These are phyloP conservation scores for Psix sp. DNA, from an alignment of 1,140 invertebrate species.

Conservation along the genomic window DNA sequence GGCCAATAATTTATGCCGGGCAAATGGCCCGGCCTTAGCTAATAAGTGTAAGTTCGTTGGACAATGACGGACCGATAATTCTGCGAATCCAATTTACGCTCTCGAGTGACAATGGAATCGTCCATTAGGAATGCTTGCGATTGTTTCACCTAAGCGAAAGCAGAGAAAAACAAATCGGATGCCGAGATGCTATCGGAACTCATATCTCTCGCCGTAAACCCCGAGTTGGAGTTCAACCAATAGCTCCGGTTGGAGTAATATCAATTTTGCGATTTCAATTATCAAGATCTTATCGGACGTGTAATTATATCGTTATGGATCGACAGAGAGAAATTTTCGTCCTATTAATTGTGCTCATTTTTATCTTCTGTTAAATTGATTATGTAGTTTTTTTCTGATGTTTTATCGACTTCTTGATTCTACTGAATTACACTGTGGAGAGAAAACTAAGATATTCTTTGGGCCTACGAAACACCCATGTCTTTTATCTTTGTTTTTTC, in stretches of 20 bases:
- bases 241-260: constrained; percentile 3
- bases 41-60: constrained; percentile 50
- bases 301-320: constrained; percentile 28
- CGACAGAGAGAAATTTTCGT: constrained; percentile 32
- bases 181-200: constrained; percentile 66
- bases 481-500: too few species aligned
- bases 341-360: too few species aligned
- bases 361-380: too few species aligned
- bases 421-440: too few species aligned
- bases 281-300: constrained; percentile 10
- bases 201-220: constrained; percentile 73
- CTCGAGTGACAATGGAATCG: constrained; percentile 68
- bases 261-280: constrained; percentile 40
- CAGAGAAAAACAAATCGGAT: constrained; percentile 57
- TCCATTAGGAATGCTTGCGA: constrained; percentile 74
- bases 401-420: too few species aligned
- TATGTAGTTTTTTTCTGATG: too few species aligned
- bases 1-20: constrained; percentile 26
- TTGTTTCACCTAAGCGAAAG: constrained; percentile 66
- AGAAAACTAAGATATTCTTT: too few species aligned
- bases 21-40: constrained; percentile 13
- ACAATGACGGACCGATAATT: constrained; percentile 29
- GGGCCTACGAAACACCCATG: too few species aligned
- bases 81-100: constrained; percentile 68
- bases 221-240: constrained; percentile 32